Percentiles rank a stretch among this genome's conserved stretches.
These are phyloP conservation scores for Alauda arvensis DNA, from an alignment of 2,797 vertebrate genomes.

Conservation along the genomic window DNA sequence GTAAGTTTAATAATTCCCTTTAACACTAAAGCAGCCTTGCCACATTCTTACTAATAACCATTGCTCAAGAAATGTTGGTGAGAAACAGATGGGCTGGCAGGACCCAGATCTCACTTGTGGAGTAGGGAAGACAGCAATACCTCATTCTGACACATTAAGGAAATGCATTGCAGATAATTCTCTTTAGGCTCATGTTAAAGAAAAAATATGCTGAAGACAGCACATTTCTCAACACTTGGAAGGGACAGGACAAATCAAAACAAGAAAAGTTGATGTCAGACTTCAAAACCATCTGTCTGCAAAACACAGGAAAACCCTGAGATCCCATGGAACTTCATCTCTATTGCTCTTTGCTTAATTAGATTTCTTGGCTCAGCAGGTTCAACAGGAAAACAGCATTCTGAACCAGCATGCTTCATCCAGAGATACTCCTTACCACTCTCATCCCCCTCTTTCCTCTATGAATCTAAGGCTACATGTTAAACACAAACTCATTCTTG, in stretches of 20 bases:
- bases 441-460: neutral
- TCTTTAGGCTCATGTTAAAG: neutral
- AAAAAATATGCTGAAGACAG: slow-evolving; percentile 1
- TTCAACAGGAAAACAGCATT: neutral
- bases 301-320: neutral
- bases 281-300: neutral
- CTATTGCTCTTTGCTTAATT: neutral
- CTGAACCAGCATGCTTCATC: neutral
- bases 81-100: neutral
- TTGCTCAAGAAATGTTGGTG: neutral
- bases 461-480: neutral
- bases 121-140: neutral
- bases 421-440: neutral
- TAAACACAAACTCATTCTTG: neutral
- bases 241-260: neutral
- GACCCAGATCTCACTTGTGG: neutral
- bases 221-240: slow-evolving; percentile 6
- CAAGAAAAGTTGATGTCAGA: neutral
- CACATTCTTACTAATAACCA: neutral
- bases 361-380: neutral
- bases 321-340: neutral
- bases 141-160: neutral
- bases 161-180: neutral
- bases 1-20: rapidly evolving
- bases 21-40: neutral